phyloP scores from a whole-genome alignment of 2,113 vertebrate species.

The Syngnathus scovelli region DNA sequence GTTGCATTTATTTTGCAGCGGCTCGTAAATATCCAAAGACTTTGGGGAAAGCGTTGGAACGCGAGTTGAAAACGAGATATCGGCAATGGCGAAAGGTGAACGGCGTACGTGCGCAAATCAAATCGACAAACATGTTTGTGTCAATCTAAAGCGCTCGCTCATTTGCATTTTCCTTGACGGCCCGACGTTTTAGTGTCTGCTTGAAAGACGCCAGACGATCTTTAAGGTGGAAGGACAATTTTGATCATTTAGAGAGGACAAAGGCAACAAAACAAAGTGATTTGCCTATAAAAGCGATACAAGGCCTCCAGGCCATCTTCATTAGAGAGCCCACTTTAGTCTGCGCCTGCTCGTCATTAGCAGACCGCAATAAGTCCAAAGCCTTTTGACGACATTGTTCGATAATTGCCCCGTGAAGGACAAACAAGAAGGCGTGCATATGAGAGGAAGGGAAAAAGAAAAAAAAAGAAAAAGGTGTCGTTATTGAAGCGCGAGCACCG shows the following conservation, averaged over 20 bases:
- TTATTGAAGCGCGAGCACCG: slow-evolving; percentile 51
- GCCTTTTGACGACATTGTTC: slow-evolving; percentile 65
- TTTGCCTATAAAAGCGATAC: slow-evolving; percentile 42
- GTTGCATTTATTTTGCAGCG: background rate
- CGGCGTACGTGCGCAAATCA: background rate
- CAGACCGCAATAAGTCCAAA: slow-evolving; percentile 52
- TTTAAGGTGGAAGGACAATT: slow-evolving; percentile 54
- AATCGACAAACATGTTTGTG: background rate
- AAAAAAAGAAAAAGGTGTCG: slow-evolving; percentile 47
- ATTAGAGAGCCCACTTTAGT: slow-evolving; percentile 58
- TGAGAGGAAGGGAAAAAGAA: background rate
- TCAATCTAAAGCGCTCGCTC: background rate
- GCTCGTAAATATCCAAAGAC: background rate
- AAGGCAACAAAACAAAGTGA: slow-evolving; percentile 35
- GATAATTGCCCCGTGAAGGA: slow-evolving; percentile 68
- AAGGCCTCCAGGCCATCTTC: slow-evolving; percentile 56
- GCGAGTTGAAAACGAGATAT: no score
- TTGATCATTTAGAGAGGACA: slow-evolving; percentile 53
- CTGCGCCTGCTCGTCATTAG: slow-evolving; percentile 64
- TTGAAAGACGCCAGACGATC: slow-evolving; percentile 39
- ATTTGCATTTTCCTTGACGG: background rate
- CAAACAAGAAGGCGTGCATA: slow-evolving; percentile 54
- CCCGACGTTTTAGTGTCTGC: slow-evolving; percentile 26
- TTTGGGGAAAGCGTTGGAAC: background rate
- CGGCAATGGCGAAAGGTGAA: background rate